Evolutionary conservation across 2,888 invertebrate genomes (phyloP).

Genomic region (Lottia gigantea): DNA sequence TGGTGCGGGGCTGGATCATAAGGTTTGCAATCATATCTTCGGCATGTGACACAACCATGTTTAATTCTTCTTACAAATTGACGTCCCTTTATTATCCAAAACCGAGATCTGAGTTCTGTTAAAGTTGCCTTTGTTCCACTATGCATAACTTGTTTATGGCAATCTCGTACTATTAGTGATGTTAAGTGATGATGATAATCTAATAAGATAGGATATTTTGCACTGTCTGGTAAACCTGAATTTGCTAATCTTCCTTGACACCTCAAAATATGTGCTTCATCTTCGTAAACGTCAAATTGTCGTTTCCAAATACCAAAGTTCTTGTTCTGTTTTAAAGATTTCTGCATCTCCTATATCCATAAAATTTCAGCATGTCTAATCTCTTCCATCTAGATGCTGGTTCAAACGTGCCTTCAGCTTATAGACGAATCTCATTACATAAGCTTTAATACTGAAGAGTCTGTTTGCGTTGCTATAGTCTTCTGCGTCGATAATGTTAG

Average conservation of each 20-base stretch:
- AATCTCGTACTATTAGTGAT: too few species aligned
- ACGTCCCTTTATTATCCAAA: too few species aligned
- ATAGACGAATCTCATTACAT: neutral
- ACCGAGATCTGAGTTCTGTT: too few species aligned
- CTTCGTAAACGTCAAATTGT: neutral
- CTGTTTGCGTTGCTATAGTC: neutral
- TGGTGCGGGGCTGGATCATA: neutral
- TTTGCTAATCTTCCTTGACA: constrained; percentile 1
- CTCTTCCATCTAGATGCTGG: too few species aligned
- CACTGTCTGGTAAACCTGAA: neutral
- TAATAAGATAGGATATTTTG: neutral
- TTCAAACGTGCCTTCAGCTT: neutral
- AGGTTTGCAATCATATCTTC: neutral
- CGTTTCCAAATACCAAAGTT: neutral
- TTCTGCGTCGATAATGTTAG: too few species aligned
- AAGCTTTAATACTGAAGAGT: neutral
- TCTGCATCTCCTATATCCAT: neutral
- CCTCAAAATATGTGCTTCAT: neutral
- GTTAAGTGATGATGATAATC: neutral
- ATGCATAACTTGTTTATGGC: too few species aligned
- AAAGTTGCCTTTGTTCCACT: too few species aligned
- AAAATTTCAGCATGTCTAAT: neutral
- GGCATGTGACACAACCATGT: too few species aligned
- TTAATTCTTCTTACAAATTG: too few species aligned
- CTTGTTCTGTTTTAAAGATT: neutral